Conservation (phyloP, 1,140 invertebrate species). For the Tetramorium alpestre region DNA sequence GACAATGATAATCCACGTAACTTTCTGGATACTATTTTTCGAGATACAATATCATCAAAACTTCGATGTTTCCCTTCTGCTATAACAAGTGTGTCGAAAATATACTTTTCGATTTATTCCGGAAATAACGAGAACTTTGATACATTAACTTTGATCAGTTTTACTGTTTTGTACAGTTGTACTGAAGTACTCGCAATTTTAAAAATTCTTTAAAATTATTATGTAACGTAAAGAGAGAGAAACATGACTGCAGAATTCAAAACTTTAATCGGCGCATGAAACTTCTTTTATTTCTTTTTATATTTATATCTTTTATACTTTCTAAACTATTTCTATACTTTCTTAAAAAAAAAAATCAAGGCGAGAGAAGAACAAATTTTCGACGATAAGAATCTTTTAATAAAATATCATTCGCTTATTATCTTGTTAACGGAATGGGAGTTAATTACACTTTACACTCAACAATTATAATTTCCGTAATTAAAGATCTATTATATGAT, state of each 20-base stretch:
- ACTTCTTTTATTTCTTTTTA: background rate
- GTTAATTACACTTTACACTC: background rate
- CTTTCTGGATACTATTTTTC: background rate
- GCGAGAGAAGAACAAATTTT: background rate
- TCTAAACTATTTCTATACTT: background rate
- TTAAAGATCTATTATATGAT: slow-evolving; percentile 8
- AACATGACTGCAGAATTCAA: background rate
- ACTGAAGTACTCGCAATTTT: background rate
- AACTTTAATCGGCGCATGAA: background rate
- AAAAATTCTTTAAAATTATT: background rate
- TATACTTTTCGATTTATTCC: slow-evolving; percentile 20
- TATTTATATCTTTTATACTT: background rate
- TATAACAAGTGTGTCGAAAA: background rate
- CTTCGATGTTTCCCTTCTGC: slow-evolving; percentile 6
- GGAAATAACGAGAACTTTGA: background rate
- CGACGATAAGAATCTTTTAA: background rate
- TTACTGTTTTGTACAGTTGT: background rate
- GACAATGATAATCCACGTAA: background rate
- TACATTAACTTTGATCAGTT: background rate
- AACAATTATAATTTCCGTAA: background rate
- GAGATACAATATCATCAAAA: background rate
- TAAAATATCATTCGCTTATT: background rate
- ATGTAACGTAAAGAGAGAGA: background rate
- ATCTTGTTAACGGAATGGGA: background rate
- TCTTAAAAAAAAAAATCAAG: too few species aligned